Evolutionary conservation across 2,113 vertebrate genomes (phyloP).

Genomic region (Crotalus helleri): DNA sequence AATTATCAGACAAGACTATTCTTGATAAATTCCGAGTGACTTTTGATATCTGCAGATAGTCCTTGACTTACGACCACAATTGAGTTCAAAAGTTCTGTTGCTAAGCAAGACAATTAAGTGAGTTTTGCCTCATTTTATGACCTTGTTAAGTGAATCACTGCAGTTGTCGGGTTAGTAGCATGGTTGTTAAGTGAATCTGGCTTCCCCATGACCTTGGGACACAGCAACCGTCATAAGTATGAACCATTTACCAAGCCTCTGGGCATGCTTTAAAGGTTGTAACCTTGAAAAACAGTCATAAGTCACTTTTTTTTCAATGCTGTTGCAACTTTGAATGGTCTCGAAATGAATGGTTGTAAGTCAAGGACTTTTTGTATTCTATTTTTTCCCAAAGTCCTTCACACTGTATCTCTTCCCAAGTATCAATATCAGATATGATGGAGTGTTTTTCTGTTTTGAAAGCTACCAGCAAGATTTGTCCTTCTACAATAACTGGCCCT

Average conservation of each 20-base stretch:
- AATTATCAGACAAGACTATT: background rate
- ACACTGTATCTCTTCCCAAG: background rate
- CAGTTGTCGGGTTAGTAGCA: background rate
- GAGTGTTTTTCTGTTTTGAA: background rate
- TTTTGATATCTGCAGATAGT: background rate
- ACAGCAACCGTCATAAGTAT: background rate
- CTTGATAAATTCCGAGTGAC: background rate
- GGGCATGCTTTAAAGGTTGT: too few relatives aligned
- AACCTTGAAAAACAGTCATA: too few relatives aligned
- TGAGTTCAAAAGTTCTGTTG: background rate
- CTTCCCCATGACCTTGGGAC: background rate
- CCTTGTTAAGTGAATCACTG: background rate
- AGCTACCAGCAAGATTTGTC: background rate
- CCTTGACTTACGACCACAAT: background rate
- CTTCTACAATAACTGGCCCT: background rate
- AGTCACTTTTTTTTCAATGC: background rate
- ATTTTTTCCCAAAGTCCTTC: background rate
- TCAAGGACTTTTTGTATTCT: background rate
- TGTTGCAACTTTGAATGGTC: background rate
- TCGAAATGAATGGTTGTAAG: background rate
- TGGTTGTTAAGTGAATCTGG: background rate
- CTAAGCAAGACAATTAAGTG: background rate
- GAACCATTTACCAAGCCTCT: background rate
- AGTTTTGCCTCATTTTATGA: background rate
- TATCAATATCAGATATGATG: background rate